Conservation (phyloP, 2,113 vertebrate species). For the Corythoichthys haematopterus region DNA sequence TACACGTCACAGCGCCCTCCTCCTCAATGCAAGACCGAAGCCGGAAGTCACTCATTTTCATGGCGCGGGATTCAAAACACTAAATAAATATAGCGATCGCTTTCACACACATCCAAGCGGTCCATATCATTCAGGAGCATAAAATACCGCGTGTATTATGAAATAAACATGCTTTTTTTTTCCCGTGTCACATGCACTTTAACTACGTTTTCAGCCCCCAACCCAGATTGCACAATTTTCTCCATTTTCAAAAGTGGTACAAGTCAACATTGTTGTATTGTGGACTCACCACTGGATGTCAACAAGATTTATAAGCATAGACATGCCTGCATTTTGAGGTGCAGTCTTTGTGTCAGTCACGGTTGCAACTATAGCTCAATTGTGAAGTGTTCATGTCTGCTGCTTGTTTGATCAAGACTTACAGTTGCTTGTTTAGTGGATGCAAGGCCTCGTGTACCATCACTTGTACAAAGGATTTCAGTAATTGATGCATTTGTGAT, state of each 20-base stretch:
- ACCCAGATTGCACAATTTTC: conserved; percentile 26
- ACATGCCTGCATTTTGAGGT: conserved; percentile 15
- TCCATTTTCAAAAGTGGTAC: conserved; percentile 28
- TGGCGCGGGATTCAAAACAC: too few species aligned
- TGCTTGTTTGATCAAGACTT: conserved; percentile 46
- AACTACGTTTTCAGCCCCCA: not conserved
- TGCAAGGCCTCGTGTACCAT: conserved; percentile 23
- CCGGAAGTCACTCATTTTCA: too few species aligned
- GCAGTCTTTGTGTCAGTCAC: conserved; percentile 5
- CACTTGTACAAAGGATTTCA: conserved; percentile 9
- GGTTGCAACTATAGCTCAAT: conserved; percentile 21
- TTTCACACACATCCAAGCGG: too few species aligned
- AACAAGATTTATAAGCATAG: conserved; percentile 2
- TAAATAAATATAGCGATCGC: too few species aligned
- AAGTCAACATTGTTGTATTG: conserved; percentile 4
- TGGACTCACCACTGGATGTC: not conserved
- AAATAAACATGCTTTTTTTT: too few species aligned
- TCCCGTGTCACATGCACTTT: too few species aligned
- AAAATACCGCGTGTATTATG: too few species aligned
- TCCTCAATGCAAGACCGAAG: too few species aligned
- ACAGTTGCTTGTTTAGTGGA: conserved; percentile 34
- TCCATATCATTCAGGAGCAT: too few species aligned
- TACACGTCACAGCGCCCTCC: too few species aligned
- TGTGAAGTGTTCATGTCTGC: conserved; percentile 39
- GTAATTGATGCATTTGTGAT: not conserved